Conservation (phyloP, 2,113 vertebrate genomes). For the Bagarius yarrelli region DNA sequence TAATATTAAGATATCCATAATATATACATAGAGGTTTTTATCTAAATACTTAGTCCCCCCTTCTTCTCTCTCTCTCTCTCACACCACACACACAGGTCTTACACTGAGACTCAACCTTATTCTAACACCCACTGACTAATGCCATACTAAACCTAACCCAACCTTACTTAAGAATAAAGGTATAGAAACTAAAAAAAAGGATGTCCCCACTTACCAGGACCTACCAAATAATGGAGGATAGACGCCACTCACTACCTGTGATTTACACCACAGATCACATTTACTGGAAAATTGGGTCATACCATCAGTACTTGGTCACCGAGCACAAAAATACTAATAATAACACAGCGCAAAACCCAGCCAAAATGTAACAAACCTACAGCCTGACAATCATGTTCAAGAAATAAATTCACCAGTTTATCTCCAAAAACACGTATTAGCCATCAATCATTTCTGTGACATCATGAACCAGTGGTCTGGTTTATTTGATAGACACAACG, state of each 20-base stretch:
- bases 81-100: not conserved
- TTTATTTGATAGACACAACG: not conserved
- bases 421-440: not conserved
- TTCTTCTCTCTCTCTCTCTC: too few species aligned
- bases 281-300: constrained; percentile 17
- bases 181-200: not conserved
- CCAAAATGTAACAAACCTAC: not conserved
- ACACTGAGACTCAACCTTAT: not conserved
- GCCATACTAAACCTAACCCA: not conserved
- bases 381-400: not conserved
- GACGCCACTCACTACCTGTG: constrained; percentile 8
- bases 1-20: too few species aligned
- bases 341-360: not conserved
- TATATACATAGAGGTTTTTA: too few species aligned
- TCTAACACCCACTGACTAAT: not conserved
- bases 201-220: not conserved
- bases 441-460: not conserved
- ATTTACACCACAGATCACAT: constrained; percentile 7
- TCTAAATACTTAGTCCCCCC: too few species aligned
- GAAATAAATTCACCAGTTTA: not conserved
- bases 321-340: not conserved
- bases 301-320: not conserved
- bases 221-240: not conserved
- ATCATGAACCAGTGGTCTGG: not conserved
- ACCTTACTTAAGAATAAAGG: not conserved